Percentiles rank a stretch among this genome's conserved stretches.
Conservation (phyloP, 2,888 invertebrate genomes). For the Orthonychiurus folsomi region DNA sequence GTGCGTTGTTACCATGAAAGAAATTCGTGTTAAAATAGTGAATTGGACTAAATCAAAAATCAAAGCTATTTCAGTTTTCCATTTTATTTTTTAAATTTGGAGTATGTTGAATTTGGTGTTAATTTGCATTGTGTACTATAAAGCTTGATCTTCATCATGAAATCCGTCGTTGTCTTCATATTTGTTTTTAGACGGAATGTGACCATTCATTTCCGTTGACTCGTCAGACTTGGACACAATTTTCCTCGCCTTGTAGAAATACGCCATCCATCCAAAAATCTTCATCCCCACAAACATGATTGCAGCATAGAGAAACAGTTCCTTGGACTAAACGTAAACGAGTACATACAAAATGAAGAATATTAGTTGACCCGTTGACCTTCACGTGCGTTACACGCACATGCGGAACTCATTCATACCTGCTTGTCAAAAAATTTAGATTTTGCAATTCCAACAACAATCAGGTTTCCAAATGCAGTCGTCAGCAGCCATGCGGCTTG, state of each 20-base stretch:
- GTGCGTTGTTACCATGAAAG: no score
- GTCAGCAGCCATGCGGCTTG: conserved; percentile 53
- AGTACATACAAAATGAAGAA: conserved; percentile 20
- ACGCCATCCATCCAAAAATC: conserved; percentile 48
- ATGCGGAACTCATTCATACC: conserved; percentile 3
- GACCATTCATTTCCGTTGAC: neutral
- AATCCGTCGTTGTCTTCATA: conserved; percentile 1
- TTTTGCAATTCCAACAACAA: conserved; percentile 45
- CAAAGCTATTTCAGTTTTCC: no score
- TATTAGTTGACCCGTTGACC: conserved; percentile 1
- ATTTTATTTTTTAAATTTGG: no score
- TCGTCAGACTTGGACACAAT: neutral
- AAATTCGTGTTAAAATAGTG: no score
- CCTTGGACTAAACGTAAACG: conserved; percentile 56
- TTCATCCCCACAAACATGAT: conserved; percentile 60
- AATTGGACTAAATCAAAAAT: no score
- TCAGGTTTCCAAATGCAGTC: conserved; percentile 51
- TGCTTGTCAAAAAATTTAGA: conserved; percentile 5
- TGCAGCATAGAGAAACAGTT: conserved; percentile 64
- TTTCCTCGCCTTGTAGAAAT: conserved; percentile 44
- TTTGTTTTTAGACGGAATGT: neutral
- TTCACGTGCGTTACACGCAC: neutral
- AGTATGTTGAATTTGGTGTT: no score
- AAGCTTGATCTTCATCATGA: neutral
- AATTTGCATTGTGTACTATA: no score